Conservation (phyloP, 2,888 invertebrate species). For the Physocephala rufipes region DNA sequence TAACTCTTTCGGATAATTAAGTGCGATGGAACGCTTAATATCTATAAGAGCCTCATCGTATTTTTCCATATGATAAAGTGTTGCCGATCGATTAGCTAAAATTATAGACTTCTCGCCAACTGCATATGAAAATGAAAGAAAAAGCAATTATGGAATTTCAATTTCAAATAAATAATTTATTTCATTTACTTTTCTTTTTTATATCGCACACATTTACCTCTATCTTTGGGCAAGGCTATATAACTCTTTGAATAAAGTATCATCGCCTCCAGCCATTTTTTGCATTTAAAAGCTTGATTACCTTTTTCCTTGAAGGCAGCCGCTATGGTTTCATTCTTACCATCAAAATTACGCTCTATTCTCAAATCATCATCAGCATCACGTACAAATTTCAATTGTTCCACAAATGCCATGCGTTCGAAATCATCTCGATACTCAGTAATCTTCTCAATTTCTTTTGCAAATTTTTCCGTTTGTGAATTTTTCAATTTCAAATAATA, state of each 20-base stretch:
- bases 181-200: not conserved
- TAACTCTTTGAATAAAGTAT: conserved; percentile 77
- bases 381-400: conserved; percentile 67
- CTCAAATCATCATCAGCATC: conserved; percentile 67
- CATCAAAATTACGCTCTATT: conserved; percentile 65
- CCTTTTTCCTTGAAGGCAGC: conserved; percentile 76
- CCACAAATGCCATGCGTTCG: conserved; percentile 73
- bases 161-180: not conserved
- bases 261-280: conserved; percentile 75
- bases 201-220: conserved; percentile 67
- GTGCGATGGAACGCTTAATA: conserved; percentile 72
- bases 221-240: conserved; percentile 73
- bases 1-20: conserved; percentile 76
- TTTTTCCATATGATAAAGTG: conserved; percentile 76
- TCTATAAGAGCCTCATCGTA: conserved; percentile 76
- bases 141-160: not conserved
- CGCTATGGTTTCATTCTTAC: conserved; percentile 71
- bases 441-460: conserved; percentile 73
- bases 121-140: conserved; percentile 52
- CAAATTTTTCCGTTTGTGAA: conserved; percentile 61
- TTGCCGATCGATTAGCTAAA: conserved; percentile 83
- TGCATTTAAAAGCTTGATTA: conserved; percentile 76
- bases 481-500: conserved; percentile 72
- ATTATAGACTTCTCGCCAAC: conserved; percentile 74
- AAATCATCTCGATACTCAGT: conserved; percentile 71